Percentiles rank a stretch among this genome's conserved stretches.
Evolutionary conservation across 2,113 vertebrate genomes (phyloP).

Genomic region (Cathartes aura): DNA sequence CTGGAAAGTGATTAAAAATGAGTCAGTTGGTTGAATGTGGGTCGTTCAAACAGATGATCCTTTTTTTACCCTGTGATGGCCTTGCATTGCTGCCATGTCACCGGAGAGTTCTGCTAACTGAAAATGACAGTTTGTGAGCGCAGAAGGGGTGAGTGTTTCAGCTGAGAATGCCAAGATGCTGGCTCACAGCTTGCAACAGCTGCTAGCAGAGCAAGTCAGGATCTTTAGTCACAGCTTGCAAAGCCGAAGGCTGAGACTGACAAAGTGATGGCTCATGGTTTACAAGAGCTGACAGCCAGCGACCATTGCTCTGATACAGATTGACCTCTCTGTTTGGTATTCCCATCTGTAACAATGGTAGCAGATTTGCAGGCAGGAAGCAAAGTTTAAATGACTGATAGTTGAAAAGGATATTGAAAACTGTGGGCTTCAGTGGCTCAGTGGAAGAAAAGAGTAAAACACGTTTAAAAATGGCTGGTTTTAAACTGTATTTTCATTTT

Average conservation of each 20-base stretch:
- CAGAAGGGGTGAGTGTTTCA: background rate
- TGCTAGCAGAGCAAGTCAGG: background rate
- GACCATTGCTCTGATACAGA: background rate
- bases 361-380: background rate
- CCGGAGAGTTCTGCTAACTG: background rate
- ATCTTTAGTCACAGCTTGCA: background rate
- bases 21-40: constrained; percentile 2
- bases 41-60: background rate
- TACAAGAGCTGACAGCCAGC: background rate
- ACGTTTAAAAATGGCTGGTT: fast-evolving
- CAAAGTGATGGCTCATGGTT: background rate
- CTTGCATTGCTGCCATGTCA: background rate
- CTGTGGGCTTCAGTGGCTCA: background rate
- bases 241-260: background rate
- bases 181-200: constrained; percentile 40
- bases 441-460: background rate
- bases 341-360: background rate
- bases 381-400: too few relatives aligned
- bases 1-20: background rate
- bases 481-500: background rate
- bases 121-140: background rate
- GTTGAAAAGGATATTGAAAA: background rate
- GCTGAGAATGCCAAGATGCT: constrained; percentile 50
- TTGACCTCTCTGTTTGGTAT: background rate
- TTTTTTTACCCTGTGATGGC: background rate